These are phyloP conservation scores for Latrodectus geometricus DNA, from an alignment of 1,140 invertebrate genomes.

Conservation along the genomic window DNA sequence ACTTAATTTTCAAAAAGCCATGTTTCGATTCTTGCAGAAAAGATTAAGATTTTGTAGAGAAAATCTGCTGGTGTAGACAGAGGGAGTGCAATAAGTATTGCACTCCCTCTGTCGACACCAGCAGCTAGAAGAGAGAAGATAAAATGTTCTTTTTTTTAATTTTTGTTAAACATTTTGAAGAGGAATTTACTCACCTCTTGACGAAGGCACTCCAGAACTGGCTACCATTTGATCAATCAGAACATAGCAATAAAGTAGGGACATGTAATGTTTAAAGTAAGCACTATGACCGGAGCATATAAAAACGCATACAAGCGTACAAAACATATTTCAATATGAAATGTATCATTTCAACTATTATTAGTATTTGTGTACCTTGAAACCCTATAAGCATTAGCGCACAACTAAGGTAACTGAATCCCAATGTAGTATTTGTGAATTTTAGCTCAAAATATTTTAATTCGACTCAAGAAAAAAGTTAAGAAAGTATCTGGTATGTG, in stretches of 20 bases:
- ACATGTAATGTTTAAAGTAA: conserved; percentile 61
- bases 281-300: conserved; percentile 59
- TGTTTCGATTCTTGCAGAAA: too few species aligned
- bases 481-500: not conserved
- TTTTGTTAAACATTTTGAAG: too few species aligned
- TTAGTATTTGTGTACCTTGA: conserved; percentile 6
- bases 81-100: too few species aligned
- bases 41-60: too few species aligned
- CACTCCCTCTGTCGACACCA: too few species aligned
- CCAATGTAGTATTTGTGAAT: too few species aligned
- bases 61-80: too few species aligned
- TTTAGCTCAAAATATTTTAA: too few species aligned
- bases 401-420: not conserved
- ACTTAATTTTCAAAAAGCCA: too few species aligned
- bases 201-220: conserved; percentile 95
- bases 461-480: too few species aligned
- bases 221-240: conserved; percentile 61
- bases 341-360: not conserved
- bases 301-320: conserved; percentile 43
- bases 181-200: conserved; percentile 84
- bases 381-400: not conserved
- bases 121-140: too few species aligned
- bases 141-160: too few species aligned
- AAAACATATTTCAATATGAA: conserved; percentile 11
- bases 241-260: conserved; percentile 61